Conservation (phyloP, 1,140 invertebrate genomes). For the Parasteatoda tepidariorum region DNA sequence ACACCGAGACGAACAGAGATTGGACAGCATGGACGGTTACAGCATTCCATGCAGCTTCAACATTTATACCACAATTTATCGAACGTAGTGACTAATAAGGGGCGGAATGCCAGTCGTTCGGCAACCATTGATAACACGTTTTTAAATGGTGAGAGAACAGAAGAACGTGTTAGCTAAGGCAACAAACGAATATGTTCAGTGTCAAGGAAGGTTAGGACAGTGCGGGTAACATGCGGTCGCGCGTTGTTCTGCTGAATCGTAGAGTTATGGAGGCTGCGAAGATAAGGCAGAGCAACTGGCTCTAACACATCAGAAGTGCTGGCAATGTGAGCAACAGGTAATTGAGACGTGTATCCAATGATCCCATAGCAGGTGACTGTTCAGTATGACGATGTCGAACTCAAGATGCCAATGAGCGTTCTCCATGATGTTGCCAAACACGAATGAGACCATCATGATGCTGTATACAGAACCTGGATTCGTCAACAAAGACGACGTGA, state of each 20-base stretch:
- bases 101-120: neutral
- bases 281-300: neutral
- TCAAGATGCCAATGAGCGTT: neutral
- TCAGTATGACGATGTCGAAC: neutral
- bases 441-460: neutral
- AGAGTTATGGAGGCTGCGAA: neutral
- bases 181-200: neutral
- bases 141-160: neutral
- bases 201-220: neutral
- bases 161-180: neutral
- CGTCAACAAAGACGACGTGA: neutral
- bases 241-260: neutral
- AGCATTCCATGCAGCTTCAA: too few species aligned
- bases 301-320: neutral
- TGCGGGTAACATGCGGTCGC: neutral
- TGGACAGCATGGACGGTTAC: too few species aligned
- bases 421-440: neutral
- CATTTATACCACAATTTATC: neutral
- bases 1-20: neutral
- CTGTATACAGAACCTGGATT: neutral
- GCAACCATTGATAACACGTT: neutral
- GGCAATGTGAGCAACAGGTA: neutral
- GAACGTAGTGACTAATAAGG: too few species aligned
- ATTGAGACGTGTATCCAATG: neutral
- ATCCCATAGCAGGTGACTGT: neutral